These are phyloP conservation scores for Brachypteracias leptosomus DNA, from an alignment of 2,113 vertebrate species.

Conservation along the genomic window DNA sequence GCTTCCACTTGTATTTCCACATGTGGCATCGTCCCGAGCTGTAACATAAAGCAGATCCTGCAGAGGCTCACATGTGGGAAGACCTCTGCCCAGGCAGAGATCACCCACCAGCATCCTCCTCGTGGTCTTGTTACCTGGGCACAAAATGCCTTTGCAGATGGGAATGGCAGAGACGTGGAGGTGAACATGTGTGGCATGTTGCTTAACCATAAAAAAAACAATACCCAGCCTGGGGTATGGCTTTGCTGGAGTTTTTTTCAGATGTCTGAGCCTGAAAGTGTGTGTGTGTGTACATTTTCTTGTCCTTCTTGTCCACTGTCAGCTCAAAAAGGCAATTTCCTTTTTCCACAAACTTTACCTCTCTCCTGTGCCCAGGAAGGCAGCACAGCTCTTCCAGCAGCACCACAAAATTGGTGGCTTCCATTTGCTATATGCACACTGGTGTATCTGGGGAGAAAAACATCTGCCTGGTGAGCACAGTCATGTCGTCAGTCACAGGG, in stretches of 20 bases:
- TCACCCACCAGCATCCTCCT: not conserved
- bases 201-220: not conserved
- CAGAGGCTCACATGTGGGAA: not conserved
- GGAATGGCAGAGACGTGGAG: not conserved
- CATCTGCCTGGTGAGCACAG: not conserved
- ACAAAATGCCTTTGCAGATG: not conserved
- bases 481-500: not conserved
- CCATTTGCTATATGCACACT: not conserved
- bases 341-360: not conserved
- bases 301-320: not conserved
- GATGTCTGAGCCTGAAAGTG: not conserved
- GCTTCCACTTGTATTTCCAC: constrained; percentile 34
- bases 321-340: not conserved
- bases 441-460: not conserved
- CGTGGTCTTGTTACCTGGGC: not conserved
- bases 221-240: not conserved
- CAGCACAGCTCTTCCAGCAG: not conserved
- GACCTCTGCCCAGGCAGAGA: not conserved
- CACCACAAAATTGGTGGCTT: not conserved
- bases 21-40: fast-evolving
- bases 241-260: not conserved
- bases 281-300: not conserved
- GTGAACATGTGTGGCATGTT: not conserved
- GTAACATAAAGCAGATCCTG: not conserved
- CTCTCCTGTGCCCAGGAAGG: not conserved